These are phyloP conservation scores for Drosophila melanosoma DNA, from an alignment of 2,888 invertebrate species.

Conservation along the genomic window DNA sequence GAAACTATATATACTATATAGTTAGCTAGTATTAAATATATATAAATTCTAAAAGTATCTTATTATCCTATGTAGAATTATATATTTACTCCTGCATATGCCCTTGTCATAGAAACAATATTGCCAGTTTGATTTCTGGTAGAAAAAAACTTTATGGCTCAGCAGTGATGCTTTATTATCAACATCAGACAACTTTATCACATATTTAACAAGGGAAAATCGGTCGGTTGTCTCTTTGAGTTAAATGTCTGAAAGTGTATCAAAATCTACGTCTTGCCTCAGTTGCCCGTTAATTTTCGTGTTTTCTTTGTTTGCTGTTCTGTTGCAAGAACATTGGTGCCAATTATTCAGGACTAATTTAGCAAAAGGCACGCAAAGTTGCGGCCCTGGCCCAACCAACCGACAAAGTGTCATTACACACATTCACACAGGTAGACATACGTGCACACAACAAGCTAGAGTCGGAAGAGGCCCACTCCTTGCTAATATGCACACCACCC, in stretches of 20 bases:
- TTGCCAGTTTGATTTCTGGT: background rate
- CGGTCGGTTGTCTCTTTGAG: background rate
- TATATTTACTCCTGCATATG: no score
- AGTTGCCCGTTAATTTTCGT: background rate
- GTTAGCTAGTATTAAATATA: no score
- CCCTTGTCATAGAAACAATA: no score
- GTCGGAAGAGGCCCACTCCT: slow-evolving; percentile 40
- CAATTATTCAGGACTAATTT: slow-evolving; percentile 77
- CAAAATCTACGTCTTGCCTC: background rate
- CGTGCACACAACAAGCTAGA: slow-evolving; percentile 27
- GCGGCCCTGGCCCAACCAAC: slow-evolving; percentile 53
- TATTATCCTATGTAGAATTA: no score
- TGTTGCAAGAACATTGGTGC: slow-evolving; percentile 54
- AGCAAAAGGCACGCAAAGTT: slow-evolving; percentile 67
- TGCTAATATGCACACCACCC: slow-evolving; percentile 12
- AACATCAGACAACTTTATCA: background rate
- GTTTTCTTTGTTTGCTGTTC: slow-evolving; percentile 13
- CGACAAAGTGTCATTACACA: slow-evolving; percentile 68
- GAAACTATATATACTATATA: no score
- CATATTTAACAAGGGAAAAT: background rate
- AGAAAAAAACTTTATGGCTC: background rate
- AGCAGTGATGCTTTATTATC: background rate
- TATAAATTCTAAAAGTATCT: no score
- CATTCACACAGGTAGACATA: background rate
- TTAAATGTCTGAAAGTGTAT: background rate